Percentiles rank a stretch among this genome's conserved stretches.
Conservation (phyloP, 1,140 invertebrate species). For the Brachionus rubens region DNA sequence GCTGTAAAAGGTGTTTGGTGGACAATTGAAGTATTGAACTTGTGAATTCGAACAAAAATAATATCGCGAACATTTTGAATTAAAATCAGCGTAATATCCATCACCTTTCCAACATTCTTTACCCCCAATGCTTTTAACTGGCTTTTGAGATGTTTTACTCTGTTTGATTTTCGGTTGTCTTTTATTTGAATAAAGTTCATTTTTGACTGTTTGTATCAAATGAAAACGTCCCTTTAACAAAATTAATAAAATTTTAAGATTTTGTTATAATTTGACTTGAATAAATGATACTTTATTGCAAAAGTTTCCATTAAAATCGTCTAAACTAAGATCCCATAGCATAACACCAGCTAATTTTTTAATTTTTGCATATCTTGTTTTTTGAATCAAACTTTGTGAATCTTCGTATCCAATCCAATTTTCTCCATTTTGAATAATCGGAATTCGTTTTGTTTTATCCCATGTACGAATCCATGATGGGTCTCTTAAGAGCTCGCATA, state of each 20-base stretch:
- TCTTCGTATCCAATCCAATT: constrained; percentile 92
- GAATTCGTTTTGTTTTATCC: constrained; percentile 86
- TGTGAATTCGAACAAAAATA: background rate
- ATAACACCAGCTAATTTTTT: constrained; percentile 87
- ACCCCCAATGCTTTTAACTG: background rate
- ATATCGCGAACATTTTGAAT: constrained; percentile 9
- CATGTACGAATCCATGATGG: constrained; percentile 84
- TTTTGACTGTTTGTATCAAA: background rate
- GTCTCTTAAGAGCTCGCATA: constrained; percentile 73
- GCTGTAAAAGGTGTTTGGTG: background rate
- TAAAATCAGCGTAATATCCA: constrained; percentile 13
- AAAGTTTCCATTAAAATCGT: constrained; percentile 52
- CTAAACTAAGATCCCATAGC: constrained; percentile 95
- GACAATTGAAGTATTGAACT: constrained; percentile 1
- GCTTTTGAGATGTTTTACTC: background rate
- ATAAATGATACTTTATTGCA: constrained; percentile 50
- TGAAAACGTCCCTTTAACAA: constrained; percentile 14
- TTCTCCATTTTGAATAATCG: constrained; percentile 76
- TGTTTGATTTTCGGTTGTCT: background rate
- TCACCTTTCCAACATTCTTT: constrained; percentile 7
- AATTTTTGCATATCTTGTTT: constrained; percentile 82
- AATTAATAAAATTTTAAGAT: background rate
- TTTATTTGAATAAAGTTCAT: background rate
- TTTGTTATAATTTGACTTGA: background rate
- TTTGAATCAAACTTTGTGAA: constrained; percentile 76